Evolutionary conservation across 1,140 invertebrate species (phyloP), one percentile per base, ranked within the genome.

Genomic region (Drosophila littoralis): DNA sequence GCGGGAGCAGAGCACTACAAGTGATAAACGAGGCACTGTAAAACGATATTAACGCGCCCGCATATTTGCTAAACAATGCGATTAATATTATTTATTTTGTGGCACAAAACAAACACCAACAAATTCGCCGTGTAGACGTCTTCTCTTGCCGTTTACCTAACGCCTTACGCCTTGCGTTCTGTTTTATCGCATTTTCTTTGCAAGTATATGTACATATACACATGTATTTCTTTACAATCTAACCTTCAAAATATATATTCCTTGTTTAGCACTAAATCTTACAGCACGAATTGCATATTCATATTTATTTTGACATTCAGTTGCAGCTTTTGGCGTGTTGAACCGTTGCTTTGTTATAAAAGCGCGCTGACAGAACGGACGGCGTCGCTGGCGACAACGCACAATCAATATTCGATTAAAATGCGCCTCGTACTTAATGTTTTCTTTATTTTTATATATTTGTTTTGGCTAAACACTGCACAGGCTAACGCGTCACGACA

Each of bases 351-450:
- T 63, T 65, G 38, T 65, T 38, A 38, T 15, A 59, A 75, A 51
- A 75, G 52, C 67, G 72, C 38, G 66, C 43, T 57, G 36, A 40
- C 43, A 57, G 35, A 45, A 17, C 35, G 45, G 38, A 33, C 46
- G 38, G 66, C 65, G 63, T 51, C 36, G 45, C 36, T 59, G 52
- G 22, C 46, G 50, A 55, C 68, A 43, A 79, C 68, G 69, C 78
- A 81, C 61, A 76, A 76, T 73, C 75, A 84, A 75, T 77, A 79
- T 74, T 77, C 45, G 22, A 67, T 71, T 79, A 17, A 48, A 77
- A 70, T 77, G 42, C 40, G 64, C 46, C 71, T 77, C 38, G 32
- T 45, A 51, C 32, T 61, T 48, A 63, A 58, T 60, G 61, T 35
- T 59, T 75, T 58, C 66, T 43, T 59, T 63, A 36, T 65, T 48